These are phyloP conservation scores for Oreochromis tanganicae DNA, from an alignment of 2,113 vertebrate species.

Conservation along the genomic window DNA sequence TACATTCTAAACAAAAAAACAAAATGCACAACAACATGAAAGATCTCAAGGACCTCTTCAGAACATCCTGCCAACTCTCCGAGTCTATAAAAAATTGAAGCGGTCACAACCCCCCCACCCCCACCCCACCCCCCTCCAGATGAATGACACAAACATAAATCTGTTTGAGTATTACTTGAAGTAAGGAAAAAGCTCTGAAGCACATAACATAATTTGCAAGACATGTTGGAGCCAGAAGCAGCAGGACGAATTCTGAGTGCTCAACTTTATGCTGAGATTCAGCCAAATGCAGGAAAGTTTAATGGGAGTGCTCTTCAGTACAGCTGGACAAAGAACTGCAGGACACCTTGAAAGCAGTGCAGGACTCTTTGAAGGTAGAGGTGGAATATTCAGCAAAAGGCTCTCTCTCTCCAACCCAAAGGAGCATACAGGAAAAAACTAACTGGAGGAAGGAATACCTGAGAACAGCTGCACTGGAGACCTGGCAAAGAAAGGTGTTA, in stretches of 20 bases:
- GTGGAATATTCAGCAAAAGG: neutral
- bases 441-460: neutral
- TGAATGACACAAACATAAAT: neutral
- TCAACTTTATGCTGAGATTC: neutral
- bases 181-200: neutral
- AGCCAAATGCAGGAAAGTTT: neutral
- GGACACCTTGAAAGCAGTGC: neutral
- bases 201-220: neutral
- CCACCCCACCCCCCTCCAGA: neutral
- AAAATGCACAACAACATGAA: neutral
- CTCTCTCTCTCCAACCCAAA: neutral
- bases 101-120: neutral
- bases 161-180: neutral
- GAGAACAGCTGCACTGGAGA: neutral
- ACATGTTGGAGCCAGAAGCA: neutral
- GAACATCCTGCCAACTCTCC: neutral
- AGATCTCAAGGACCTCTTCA: neutral
- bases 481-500: neutral
- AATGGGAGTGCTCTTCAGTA: neutral
- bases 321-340: neutral
- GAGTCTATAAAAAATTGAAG: neutral
- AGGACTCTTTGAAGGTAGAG: neutral
- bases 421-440: neutral
- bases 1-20: neutral
- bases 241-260: neutral